Evolutionary conservation across 1,140 invertebrate species (phyloP).

Genomic region (Drosophila varians): DNA sequence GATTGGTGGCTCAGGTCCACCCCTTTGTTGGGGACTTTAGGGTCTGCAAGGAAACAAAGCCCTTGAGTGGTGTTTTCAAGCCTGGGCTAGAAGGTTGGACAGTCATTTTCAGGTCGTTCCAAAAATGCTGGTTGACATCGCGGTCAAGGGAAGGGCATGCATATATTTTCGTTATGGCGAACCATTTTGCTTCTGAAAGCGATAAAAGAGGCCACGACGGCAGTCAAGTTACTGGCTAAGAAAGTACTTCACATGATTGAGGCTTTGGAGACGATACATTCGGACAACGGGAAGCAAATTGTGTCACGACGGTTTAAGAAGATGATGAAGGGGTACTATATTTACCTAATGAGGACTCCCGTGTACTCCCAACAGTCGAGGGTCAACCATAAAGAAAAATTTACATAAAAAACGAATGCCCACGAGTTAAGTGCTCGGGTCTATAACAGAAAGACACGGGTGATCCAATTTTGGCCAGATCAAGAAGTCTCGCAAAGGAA

Average conservation of each 20-base stretch:
- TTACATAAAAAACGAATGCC: too few species aligned
- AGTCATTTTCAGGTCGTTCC: constrained; percentile 1
- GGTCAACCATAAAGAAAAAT: too few species aligned
- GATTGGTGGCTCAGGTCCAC: background rate
- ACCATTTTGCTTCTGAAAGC: background rate
- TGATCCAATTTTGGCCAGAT: too few species aligned
- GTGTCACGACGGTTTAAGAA: background rate
- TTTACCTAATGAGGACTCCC: background rate
- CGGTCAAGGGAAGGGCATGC: background rate
- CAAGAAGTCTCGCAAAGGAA: too few species aligned
- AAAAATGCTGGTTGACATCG: constrained; percentile 1
- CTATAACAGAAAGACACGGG: too few species aligned
- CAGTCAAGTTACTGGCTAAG: background rate
- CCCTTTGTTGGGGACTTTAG: too few species aligned
- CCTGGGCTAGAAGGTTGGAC: too few species aligned
- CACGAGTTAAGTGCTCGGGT: too few species aligned
- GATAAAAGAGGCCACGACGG: background rate
- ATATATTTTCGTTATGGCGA: constrained; percentile 9
- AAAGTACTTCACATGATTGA: background rate
- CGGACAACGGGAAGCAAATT: background rate
- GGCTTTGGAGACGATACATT: background rate
- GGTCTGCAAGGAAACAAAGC: too few species aligned
- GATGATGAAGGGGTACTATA: background rate
- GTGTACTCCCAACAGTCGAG: background rate
- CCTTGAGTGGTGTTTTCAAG: background rate